phyloP scores from a whole-genome alignment of 64 coral and sea anemone species.

The Porites lutea region DNA sequence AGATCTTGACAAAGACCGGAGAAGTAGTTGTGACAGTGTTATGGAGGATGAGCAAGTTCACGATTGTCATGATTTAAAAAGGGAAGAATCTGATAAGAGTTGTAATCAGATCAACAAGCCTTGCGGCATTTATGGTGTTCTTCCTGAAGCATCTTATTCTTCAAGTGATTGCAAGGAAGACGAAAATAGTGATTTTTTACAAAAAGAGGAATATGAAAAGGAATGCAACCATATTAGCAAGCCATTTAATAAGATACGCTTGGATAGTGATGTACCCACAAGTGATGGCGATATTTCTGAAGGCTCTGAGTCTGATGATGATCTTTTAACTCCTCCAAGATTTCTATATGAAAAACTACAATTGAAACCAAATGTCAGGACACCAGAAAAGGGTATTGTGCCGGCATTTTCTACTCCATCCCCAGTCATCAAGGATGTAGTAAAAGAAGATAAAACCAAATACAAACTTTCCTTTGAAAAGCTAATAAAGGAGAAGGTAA shows the following conservation, averaged over 20 bases:
- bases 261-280: neutral
- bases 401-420: slow-evolving; percentile 46
- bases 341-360: slow-evolving; percentile 66
- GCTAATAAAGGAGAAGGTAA: slow-evolving; percentile 69
- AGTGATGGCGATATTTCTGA: neutral
- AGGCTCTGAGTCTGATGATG: slow-evolving; percentile 70
- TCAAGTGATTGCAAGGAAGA: neutral
- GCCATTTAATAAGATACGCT: neutral
- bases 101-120: neutral
- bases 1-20: neutral
- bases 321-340: slow-evolving; percentile 71
- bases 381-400: slow-evolving; percentile 72
- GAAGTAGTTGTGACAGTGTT: neutral
- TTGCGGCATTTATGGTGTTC: neutral
- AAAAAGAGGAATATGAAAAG: too few relatives aligned
- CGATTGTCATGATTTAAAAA: neutral
- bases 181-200: too few relatives aligned
- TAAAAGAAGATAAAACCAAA: slow-evolving; percentile 24
- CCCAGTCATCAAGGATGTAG: neutral
- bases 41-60: neutral
- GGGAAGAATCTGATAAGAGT: neutral
- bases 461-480: slow-evolving; percentile 79
- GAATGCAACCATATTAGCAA: neutral
- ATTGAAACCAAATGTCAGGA: slow-evolving; percentile 54
- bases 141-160: neutral